Base-by-base conservation (phyloP, 2,888 invertebrate genomes). In the Trileptium ribeirensis region DNA sequence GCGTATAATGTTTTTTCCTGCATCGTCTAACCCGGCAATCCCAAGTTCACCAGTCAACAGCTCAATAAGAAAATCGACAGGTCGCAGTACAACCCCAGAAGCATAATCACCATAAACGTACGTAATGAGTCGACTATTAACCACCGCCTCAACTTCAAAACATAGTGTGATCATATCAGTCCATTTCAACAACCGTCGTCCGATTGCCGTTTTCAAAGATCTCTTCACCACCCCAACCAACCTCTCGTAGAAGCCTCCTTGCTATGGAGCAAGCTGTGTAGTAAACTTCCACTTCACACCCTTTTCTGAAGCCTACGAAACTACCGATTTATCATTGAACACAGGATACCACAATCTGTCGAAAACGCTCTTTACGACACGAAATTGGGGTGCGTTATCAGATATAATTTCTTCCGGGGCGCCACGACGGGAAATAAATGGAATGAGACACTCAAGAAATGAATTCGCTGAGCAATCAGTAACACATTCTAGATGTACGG, bases 201-300 rank as follows among this genome's bases (percentile, higher is more conserved):
- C 70, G 31, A 70, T 31, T 19, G 70, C 15, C 29, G 29, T 70
- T 29, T n/a, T 3, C 8, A 70, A 29, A 29, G 70, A 3, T 36
- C 15, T 70, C 29, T 90, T 90, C 2, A 89, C 51, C 2, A 87
- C 78, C 8, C 87, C 85, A 24, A 89, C 85, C 3, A 90, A 82
- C 31, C 89, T 83, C 84, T 90, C 89, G 86, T 88, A 90, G 84
- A 87, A 88, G 51, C 90, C 89, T 78, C 89, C 89, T 89, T 88
- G 88, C 89, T 90, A 90, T 0, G 89, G 84, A 1, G 89, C 88
- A 0, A 86, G 83, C 1, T 89, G 89, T 2, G 88, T 87, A 79
- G 87, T 90, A 82, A 89, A 90, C 29, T 83, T 83, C 86, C 87
- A 87, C 0, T 79, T 31, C 64, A 86, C 86, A 29, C 75, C 77